Conservation (phyloP, 1,140 invertebrate genomes). For the Drosophila tani region DNA sequence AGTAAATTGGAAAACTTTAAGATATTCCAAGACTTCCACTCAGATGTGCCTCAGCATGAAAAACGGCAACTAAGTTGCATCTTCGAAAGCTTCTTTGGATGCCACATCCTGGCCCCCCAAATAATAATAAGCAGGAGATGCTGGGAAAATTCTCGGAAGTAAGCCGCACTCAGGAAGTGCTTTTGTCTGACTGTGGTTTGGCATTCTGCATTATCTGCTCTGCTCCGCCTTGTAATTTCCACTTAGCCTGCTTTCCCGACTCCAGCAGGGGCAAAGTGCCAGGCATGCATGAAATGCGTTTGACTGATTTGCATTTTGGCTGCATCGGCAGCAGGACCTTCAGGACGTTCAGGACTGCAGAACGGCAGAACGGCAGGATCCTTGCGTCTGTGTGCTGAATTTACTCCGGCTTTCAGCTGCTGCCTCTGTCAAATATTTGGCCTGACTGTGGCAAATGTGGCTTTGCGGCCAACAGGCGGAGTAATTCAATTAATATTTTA, state of each 20-base stretch:
- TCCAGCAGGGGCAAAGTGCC: conserved; percentile 22
- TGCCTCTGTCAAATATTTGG: conserved; percentile 39
- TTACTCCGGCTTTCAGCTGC: conserved; percentile 22
- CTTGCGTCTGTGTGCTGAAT: conserved; percentile 32
- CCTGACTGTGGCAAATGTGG: conserved; percentile 41
- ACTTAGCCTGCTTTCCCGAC: conserved; percentile 10
- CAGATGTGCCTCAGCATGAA: neutral
- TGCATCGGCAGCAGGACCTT: conserved; percentile 15
- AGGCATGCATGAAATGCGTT: conserved; percentile 74
- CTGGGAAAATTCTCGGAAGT: conserved; percentile 5
- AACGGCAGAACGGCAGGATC: conserved; percentile 11
- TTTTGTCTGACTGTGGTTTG: conserved; percentile 33
- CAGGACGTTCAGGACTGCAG: conserved; percentile 9
- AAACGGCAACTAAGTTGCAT: conserved; percentile 4
- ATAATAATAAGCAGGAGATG: conserved; percentile 23
- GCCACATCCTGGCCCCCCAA: neutral
- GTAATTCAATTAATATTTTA: conserved; percentile 51
- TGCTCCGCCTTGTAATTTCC: conserved; percentile 26
- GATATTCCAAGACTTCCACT: neutral
- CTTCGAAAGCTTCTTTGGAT: neutral
- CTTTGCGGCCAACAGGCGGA: conserved; percentile 41
- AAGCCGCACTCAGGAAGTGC: conserved; percentile 27
- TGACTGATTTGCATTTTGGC: conserved; percentile 73
- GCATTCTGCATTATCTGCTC: conserved; percentile 32
- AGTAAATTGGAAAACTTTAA: neutral